Evolutionary conservation across 2,888 invertebrate genomes (phyloP).

Genomic region (Eupeodes latifasciatus): DNA sequence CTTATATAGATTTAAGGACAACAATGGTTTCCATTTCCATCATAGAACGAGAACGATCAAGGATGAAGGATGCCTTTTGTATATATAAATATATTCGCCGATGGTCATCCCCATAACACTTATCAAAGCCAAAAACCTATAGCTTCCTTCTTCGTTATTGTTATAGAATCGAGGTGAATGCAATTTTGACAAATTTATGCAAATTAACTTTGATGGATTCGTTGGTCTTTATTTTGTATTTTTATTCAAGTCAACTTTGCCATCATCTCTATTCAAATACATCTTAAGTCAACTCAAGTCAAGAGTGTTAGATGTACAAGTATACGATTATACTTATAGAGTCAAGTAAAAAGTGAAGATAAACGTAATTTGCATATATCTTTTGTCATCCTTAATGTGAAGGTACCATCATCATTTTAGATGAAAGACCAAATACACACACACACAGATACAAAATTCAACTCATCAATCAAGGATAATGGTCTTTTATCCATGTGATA

Average conservation of each 20-base stretch:
- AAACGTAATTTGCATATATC: slow-evolving; percentile 67
- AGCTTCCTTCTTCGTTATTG: neutral
- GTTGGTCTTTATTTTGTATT: slow-evolving; percentile 41
- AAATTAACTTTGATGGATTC: slow-evolving; percentile 75
- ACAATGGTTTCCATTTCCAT: slow-evolving; percentile 35
- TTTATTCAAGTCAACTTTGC: slow-evolving; percentile 14
- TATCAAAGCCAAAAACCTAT: neutral
- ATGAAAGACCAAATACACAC: neutral
- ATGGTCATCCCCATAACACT: slow-evolving; percentile 40
- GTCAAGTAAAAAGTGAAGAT: slow-evolving; percentile 17
- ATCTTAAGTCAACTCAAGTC: slow-evolving; percentile 26
- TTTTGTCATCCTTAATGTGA: slow-evolving; percentile 27
- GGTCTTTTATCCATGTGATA: slow-evolving; percentile 66
- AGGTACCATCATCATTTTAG: slow-evolving; percentile 6
- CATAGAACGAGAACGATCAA: slow-evolving; percentile 38
- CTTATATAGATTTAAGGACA: slow-evolving; percentile 25
- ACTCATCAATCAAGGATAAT: slow-evolving; percentile 73
- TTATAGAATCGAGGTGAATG: slow-evolving; percentile 51
- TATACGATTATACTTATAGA: neutral
- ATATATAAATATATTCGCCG: slow-evolving; percentile 10
- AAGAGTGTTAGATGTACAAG: neutral
- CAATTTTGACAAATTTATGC: slow-evolving; percentile 76
- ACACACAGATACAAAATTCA: slow-evolving; percentile 16
- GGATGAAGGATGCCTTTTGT: slow-evolving; percentile 32
- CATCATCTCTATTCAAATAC: slow-evolving; percentile 15